phyloP scores from a whole-genome alignment of 1,140 invertebrate genomes.

The Brachionus calyciflorus region DNA sequence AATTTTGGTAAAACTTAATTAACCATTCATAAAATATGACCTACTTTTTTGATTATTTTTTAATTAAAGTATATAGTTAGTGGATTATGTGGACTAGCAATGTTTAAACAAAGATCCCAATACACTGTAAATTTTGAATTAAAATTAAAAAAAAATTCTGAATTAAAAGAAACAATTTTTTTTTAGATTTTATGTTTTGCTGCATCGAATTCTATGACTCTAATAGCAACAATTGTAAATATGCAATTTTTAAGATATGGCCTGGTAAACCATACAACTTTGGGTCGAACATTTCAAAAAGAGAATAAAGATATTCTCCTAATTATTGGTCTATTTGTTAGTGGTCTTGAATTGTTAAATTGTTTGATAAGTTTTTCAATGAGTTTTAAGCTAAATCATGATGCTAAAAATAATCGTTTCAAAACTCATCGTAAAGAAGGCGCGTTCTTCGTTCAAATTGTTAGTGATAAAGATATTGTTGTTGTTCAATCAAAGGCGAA shows the following conservation, averaged over 20 bases:
- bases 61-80: conserved; percentile 58
- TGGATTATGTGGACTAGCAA: conserved; percentile 55
- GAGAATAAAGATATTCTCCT: conserved; percentile 56
- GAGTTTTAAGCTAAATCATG: conserved; percentile 57
- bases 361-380: conserved; percentile 57
- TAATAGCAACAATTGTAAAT: conserved; percentile 60
- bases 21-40: neutral
- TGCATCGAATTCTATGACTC: conserved; percentile 59
- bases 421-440: conserved; percentile 55
- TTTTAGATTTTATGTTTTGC: conserved; percentile 61
- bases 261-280: conserved; percentile 61
- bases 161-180: neutral
- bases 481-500: conserved; percentile 47
- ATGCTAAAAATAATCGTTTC: conserved; percentile 58
- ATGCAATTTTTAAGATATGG: conserved; percentile 61
- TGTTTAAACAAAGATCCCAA: conserved; percentile 35
- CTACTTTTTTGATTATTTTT: conserved; percentile 2
- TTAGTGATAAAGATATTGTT: conserved; percentile 51
- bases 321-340: conserved; percentile 56
- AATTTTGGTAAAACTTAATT: conserved; percentile 58
- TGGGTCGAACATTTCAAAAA: conserved; percentile 61
- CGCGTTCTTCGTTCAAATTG: conserved; percentile 60
- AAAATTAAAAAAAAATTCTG: neutral
- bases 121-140: conserved; percentile 42
- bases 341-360: conserved; percentile 57